These are phyloP conservation scores for Vidua chalybeata DNA, from an alignment of 2,113 vertebrate species.

Conservation along the genomic window DNA sequence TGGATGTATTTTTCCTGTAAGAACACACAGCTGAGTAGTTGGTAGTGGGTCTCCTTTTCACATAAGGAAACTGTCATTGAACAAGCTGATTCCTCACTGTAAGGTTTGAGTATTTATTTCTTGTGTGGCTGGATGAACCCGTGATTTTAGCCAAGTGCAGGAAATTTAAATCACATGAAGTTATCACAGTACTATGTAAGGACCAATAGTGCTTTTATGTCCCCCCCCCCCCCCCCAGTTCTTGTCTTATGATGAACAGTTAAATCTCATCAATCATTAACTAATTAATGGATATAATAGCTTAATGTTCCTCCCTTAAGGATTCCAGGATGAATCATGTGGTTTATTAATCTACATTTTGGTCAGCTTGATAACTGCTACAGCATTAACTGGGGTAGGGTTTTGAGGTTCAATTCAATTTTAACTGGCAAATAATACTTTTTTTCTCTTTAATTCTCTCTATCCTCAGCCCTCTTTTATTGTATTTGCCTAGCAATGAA, in stretches of 20 bases:
- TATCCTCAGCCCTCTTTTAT: background rate
- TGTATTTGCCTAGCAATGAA: background rate
- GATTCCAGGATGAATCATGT: background rate
- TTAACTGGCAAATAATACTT: background rate
- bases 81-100: background rate
- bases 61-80: background rate
- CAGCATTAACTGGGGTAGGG: background rate
- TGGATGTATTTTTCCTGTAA: background rate
- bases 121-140: background rate
- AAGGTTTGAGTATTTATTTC: background rate
- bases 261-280: background rate
- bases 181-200: background rate
- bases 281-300: background rate
- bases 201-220: background rate
- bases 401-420: background rate
- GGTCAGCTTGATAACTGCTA: background rate
- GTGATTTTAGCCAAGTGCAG: background rate
- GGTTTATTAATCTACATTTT: background rate
- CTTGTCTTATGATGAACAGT: background rate
- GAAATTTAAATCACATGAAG: background rate
- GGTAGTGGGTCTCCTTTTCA: background rate
- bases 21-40: background rate
- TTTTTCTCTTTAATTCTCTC: background rate
- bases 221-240: accelerated
- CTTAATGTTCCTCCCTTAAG: background rate